Evolutionary conservation across 2,797 vertebrate genomes (phyloP).

Genomic region (Meda fulgida): DNA sequence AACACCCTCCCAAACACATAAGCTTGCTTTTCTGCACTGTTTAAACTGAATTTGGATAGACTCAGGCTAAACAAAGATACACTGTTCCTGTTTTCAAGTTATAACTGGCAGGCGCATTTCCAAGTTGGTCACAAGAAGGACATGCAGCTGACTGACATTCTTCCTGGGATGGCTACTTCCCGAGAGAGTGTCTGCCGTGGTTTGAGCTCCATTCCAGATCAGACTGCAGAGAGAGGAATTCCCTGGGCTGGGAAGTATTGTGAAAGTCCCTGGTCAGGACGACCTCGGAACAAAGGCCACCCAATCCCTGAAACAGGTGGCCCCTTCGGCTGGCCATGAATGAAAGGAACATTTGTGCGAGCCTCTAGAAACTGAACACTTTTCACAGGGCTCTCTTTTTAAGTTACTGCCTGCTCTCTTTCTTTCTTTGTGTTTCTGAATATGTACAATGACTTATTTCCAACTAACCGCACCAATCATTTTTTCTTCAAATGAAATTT

Average conservation of each 20-base stretch:
- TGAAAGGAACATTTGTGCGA: slow-evolving; percentile 77
- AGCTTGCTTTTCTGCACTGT: background rate
- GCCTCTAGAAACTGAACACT: slow-evolving; percentile 63
- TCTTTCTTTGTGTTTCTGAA: slow-evolving; percentile 4
- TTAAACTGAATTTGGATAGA: background rate
- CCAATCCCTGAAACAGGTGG: slow-evolving; percentile 81
- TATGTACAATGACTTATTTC: slow-evolving; percentile 11
- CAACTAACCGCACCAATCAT: background rate
- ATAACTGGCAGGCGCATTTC: slow-evolving; percentile 25
- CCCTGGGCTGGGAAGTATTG: slow-evolving; percentile 68
- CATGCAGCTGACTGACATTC: slow-evolving; percentile 48
- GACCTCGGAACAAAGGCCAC: slow-evolving; percentile 79
- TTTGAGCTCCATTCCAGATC: slow-evolving; percentile 47
- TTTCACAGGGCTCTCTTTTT: slow-evolving; percentile 53
- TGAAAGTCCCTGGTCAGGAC: slow-evolving; percentile 71
- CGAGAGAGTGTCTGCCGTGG: slow-evolving; percentile 30
- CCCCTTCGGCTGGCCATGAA: slow-evolving; percentile 71
- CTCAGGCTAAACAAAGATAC: slow-evolving; percentile 6
- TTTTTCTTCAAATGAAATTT: background rate
- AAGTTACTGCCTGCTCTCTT: slow-evolving; percentile 23
- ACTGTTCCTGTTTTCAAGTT: slow-evolving; percentile 17
- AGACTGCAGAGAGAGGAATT: slow-evolving; percentile 59
- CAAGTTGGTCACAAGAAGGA: slow-evolving; percentile 30
- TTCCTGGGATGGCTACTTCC: slow-evolving; percentile 38
- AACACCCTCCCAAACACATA: background rate